These are phyloP conservation scores for Panthera tigris DNA, from an alignment of 2,113 vertebrate species.

Conservation along the genomic window DNA sequence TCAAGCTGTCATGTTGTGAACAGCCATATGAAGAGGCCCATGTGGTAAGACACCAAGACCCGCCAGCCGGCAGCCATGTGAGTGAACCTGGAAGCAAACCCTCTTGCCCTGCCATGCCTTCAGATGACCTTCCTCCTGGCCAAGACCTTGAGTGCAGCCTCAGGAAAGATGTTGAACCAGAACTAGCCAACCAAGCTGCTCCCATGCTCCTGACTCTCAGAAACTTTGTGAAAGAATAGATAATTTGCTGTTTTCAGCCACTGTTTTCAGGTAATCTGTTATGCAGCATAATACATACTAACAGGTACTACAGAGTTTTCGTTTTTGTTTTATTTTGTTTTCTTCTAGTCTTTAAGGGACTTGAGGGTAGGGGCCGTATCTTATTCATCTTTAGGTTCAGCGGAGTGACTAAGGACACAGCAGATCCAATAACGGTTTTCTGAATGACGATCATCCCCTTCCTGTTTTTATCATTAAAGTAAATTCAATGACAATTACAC, in stretches of 20 bases:
- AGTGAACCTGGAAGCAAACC: not conserved
- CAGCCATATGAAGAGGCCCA: not conserved
- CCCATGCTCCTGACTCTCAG: not conserved
- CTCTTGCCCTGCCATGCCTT: not conserved
- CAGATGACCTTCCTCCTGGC: not conserved
- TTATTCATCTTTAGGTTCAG: not conserved
- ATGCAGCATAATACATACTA: not conserved
- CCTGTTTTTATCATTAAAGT: conserved; percentile 73
- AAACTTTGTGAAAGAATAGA: not conserved
- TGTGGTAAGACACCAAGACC: rapidly evolving
- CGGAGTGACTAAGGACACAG: not conserved
- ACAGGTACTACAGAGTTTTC: not conserved
- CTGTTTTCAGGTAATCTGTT: not conserved
- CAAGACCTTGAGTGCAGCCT: not conserved
- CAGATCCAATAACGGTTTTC: conserved; percentile 66
- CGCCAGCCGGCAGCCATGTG: rapidly evolving
- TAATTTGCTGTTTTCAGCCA: not conserved
- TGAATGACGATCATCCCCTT: conserved; percentile 64
- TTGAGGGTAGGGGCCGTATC: not conserved
- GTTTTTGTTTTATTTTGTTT: not conserved
- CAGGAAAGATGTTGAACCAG: not conserved
- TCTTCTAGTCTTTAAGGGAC: not conserved
- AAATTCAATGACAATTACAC: conserved; percentile 74
- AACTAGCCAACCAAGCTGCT: not conserved
- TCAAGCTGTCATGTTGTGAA: not conserved